A percentile compares a stretch with the other conserved stretches of the same genome.
Conservation (phyloP, 1,140 invertebrate genomes). For the Tetranychus urticae region DNA sequence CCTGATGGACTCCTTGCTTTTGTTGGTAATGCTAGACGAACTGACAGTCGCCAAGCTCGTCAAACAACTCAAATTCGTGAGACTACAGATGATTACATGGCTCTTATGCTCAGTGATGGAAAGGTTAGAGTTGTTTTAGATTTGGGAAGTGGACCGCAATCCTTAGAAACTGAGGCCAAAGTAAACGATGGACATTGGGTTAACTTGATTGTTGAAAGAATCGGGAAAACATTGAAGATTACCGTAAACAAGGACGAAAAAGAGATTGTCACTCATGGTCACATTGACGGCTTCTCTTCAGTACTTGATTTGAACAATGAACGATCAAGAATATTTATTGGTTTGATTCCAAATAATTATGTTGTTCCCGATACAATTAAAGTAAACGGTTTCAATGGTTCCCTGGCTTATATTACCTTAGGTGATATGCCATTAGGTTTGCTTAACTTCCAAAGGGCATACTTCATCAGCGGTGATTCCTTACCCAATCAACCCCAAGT, state of each 20-base stretch:
- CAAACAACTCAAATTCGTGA: conserved; percentile 22
- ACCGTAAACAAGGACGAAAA: conserved; percentile 37
- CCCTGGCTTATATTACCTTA: conserved; percentile 67
- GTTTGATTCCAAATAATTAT: conserved; percentile 41
- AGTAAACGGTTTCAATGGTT: conserved; percentile 53
- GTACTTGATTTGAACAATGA: conserved; percentile 66
- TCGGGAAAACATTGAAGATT: conserved; percentile 48
- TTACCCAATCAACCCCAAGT: conserved; percentile 32
- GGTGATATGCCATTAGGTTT: conserved; percentile 67
- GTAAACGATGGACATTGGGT: conserved; percentile 56
- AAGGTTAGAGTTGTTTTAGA: conserved; percentile 62
- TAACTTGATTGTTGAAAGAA: conserved; percentile 60
- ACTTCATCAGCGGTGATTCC: conserved; percentile 46
- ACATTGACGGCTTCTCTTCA: conserved; percentile 38
- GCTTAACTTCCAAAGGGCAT: conserved; percentile 62
- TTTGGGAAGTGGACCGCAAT: conserved; percentile 55
- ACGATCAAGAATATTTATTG: conserved; percentile 65
- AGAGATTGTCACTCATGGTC: conserved; percentile 28
- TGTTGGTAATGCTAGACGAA: conserved; percentile 42
- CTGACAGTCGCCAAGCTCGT: conserved; percentile 29
- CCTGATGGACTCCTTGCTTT: conserved; percentile 61
- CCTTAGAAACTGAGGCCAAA: conserved; percentile 37
- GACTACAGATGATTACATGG: conserved; percentile 52
- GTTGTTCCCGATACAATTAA: conserved; percentile 35
- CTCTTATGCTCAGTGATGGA: conserved; percentile 64